Conservation (phyloP, 2,797 vertebrate species). For the Mus minutoides region DNA sequence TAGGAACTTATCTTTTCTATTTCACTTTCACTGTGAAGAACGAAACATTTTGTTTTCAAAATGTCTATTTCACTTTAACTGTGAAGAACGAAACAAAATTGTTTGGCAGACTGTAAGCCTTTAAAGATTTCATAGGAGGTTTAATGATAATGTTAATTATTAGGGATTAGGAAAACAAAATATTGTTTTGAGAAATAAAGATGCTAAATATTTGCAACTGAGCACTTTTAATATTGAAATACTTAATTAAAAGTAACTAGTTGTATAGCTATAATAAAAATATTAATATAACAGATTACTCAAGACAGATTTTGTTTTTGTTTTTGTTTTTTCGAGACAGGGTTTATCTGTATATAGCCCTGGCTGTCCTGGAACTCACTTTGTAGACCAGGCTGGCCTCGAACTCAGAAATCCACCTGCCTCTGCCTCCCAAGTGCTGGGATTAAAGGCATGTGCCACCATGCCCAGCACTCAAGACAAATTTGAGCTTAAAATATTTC, state of each 20-base stretch:
- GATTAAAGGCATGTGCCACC: too few relatives aligned
- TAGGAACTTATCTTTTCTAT: not conserved
- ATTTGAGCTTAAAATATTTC: conserved; percentile 43
- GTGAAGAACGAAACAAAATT: conserved; percentile 56
- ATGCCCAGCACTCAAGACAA: not conserved
- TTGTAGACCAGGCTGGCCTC: too few relatives aligned
- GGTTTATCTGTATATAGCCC: too few relatives aligned
- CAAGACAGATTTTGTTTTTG: not conserved
- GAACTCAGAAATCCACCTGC: too few relatives aligned
- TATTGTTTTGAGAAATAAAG: conserved; percentile 55
- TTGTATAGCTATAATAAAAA: not conserved
- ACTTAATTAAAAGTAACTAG: conserved; percentile 24
- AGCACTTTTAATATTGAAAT: conserved; percentile 33
- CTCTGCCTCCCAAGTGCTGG: too few relatives aligned
- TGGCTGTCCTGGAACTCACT: too few relatives aligned
- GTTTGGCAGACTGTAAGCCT: not conserved
- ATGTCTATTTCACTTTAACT: not conserved
- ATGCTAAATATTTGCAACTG: not conserved
- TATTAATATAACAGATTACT: conserved; percentile 30
- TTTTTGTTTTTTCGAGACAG: too few relatives aligned
- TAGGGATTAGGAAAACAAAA: conserved; percentile 19
- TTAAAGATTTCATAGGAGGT: not conserved
- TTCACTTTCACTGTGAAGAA: conserved; percentile 32
- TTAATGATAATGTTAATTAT: conserved; percentile 8
- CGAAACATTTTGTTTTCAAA: too few relatives aligned